Percentiles rank a stretch among this genome's conserved stretches.
Conservation (phyloP, 2,888 invertebrate genomes). For the Parascotia fuliginaria region DNA sequence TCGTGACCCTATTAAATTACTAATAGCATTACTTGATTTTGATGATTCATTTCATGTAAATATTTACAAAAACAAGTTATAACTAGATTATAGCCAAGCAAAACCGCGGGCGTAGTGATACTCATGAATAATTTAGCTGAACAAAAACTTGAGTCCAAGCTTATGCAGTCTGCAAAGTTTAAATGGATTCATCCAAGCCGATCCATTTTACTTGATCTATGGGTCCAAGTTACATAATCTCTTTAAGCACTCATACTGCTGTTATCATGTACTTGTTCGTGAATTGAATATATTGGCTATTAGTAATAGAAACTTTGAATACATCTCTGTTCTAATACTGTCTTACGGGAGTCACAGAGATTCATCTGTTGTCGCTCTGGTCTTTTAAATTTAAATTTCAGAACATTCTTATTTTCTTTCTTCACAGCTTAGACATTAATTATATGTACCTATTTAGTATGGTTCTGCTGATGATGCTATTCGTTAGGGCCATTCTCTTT, state of each 20-base stretch:
- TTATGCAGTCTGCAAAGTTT: slow-evolving; percentile 56
- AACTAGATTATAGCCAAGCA: slow-evolving; percentile 35
- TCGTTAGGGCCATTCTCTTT: no score
- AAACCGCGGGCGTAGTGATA: slow-evolving; percentile 37
- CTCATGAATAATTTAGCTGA: slow-evolving; percentile 55
- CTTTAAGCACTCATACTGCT: slow-evolving; percentile 9
- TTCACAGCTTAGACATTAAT: no score
- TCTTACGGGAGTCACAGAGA: no score
- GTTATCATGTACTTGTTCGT: slow-evolving; percentile 18
- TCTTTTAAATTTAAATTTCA: no score
- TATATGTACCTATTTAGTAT: no score
- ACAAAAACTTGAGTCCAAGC: slow-evolving; percentile 50
- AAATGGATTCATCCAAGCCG: slow-evolving; percentile 56
- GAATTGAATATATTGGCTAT: no score
- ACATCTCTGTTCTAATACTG: background rate
- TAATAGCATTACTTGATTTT: no score
- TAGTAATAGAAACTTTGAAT: background rate
- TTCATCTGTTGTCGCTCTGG: no score
- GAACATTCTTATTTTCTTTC: no score
- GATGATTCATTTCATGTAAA: no score
- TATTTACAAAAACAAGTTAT: slow-evolving; percentile 31
- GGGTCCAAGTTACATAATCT: slow-evolving; percentile 33
- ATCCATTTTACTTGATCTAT: slow-evolving; percentile 52
- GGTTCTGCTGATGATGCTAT: no score
- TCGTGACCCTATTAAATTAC: no score